Base-by-base conservation (phyloP, 2,797 vertebrate species). In the Thunnus albacares region DNA sequence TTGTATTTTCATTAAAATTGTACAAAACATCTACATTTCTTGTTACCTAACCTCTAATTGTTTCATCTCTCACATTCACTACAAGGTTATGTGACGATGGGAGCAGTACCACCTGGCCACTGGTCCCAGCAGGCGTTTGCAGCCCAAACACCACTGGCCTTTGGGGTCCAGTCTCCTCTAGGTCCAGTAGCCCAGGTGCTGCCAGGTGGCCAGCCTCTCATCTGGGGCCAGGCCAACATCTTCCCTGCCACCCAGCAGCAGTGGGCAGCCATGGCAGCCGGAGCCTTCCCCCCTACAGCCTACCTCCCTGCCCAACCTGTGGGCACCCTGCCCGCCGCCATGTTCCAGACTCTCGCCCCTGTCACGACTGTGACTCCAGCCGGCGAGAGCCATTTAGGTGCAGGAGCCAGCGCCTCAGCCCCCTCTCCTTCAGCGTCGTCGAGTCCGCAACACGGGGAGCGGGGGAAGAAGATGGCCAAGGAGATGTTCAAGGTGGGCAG, bases 31-130 rank as follows among this genome's bases (percentile, higher is more conserved):
- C 20, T 22, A n/a, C 8, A 18, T 30, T 20, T 78, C 3, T 26
- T 41, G 1, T 65, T 60, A 2, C 62, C 53, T 52, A 7, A 45
- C 11, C 59, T 73, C 28, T 22, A 6, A 3, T 75, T 20, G 4
- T 47, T 49, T 7, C 15, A 4, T 60, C 26, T 51, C 53, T 47
- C 33, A 9, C 13, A 0, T 18, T 65, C 55, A 45, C 58, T 55
- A 22, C 8, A 90, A 99, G 98, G 98, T 97, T 99, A 99, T 84
- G 98, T 99, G 95, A 98, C 98, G 24, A 99, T 99, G 98, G 98
- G 98, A 94, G 97, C 98, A 56, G 97, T 99, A 68, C 97, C 98
- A 80, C 97, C 98, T 13, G 97, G 96, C 0, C 97, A 98, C 90
- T 99, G 98, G 98, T 97, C 98, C 87, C 98, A 99, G 96, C 98